A percentile compares a stretch with the other conserved stretches of the same genome.
Evolutionary conservation across 2,888 invertebrate species (phyloP).

Genomic region (Yponomeuta cagnagella): DNA sequence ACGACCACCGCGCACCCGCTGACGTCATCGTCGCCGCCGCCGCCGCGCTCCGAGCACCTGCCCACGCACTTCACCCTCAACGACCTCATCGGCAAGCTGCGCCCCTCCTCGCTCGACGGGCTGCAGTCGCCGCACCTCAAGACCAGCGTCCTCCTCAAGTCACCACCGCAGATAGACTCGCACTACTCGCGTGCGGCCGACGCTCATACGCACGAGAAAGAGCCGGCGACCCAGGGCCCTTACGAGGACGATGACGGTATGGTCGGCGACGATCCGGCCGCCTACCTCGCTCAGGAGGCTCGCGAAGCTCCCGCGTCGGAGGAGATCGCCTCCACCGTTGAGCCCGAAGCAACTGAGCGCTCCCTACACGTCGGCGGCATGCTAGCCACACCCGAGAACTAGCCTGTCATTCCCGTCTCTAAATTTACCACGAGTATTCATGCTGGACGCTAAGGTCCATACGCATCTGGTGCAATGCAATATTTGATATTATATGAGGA

Average conservation of each 20-base stretch:
- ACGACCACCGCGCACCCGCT: slow-evolving; percentile 74
- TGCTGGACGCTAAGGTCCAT: background rate
- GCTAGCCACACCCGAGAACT: slow-evolving; percentile 71
- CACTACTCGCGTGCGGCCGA: slow-evolving; percentile 74
- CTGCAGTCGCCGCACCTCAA: slow-evolving; percentile 67
- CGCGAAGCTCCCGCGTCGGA: slow-evolving; percentile 60
- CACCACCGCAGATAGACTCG: slow-evolving; percentile 76
- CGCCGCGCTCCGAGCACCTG: slow-evolving; percentile 71
- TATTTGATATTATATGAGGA: background rate
- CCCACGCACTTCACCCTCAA: slow-evolving; percentile 72
- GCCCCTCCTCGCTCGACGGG: slow-evolving; percentile 68
- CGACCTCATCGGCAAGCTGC: slow-evolving; percentile 73
- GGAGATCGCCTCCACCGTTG: slow-evolving; percentile 73
- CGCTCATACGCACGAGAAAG: slow-evolving; percentile 62
- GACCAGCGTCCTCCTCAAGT: slow-evolving; percentile 63
- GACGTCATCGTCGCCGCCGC: slow-evolving; percentile 73
- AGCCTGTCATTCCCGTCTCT: slow-evolving; percentile 40
- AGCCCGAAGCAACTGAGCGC: slow-evolving; percentile 76
- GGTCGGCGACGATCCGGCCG: slow-evolving; percentile 74
- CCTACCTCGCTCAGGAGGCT: slow-evolving; percentile 57
- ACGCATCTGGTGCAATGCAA: slow-evolving; percentile 7
- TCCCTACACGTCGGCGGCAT: slow-evolving; percentile 74
- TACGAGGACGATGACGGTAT: slow-evolving; percentile 76
- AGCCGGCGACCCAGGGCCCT: slow-evolving; percentile 77
- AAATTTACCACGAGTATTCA: slow-evolving; percentile 59